These are phyloP conservation scores for Meiosimyza decipiens DNA, from an alignment of 2,888 invertebrate genomes.

Conservation along the genomic window DNA sequence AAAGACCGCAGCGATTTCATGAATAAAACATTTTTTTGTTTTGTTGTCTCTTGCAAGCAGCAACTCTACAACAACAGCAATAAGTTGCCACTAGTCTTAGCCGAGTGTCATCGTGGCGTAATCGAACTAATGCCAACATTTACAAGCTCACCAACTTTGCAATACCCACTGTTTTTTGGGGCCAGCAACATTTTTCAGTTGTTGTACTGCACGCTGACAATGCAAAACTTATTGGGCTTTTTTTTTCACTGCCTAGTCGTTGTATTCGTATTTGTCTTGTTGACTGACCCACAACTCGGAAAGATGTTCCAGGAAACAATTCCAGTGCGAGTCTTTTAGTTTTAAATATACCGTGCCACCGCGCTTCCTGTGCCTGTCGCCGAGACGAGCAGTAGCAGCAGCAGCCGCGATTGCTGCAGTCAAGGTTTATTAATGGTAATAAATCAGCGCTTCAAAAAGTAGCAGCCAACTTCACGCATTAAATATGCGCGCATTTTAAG, in stretches of 20 bases:
- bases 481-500: slow-evolving; percentile 27
- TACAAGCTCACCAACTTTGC: slow-evolving; percentile 19
- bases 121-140: slow-evolving; percentile 27
- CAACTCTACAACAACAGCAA: slow-evolving; percentile 19
- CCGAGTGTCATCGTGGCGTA: slow-evolving; percentile 33
- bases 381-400: not conserved
- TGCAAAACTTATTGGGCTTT: too few relatives aligned
- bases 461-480: slow-evolving; percentile 30
- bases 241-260: too few relatives aligned
- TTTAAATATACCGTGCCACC: not conserved
- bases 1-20: slow-evolving; percentile 25
- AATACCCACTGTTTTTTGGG: not conserved
- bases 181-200: slow-evolving; percentile 2
- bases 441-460: slow-evolving; percentile 32
- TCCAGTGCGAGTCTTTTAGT: slow-evolving; percentile 12
- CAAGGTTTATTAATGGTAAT: slow-evolving; percentile 35
- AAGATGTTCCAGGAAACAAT: slow-evolving; percentile 33
- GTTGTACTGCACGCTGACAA: not conserved
- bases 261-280: too few relatives aligned
- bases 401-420: slow-evolving; percentile 1
- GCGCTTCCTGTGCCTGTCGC: not conserved
- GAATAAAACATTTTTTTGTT: slow-evolving; percentile 30
- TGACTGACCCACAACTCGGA: not conserved
- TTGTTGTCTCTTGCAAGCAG: not conserved
- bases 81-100: slow-evolving; percentile 25